Base-by-base conservation (phyloP, 2,797 vertebrate species). In the Ctenopoma kingsleyae region DNA sequence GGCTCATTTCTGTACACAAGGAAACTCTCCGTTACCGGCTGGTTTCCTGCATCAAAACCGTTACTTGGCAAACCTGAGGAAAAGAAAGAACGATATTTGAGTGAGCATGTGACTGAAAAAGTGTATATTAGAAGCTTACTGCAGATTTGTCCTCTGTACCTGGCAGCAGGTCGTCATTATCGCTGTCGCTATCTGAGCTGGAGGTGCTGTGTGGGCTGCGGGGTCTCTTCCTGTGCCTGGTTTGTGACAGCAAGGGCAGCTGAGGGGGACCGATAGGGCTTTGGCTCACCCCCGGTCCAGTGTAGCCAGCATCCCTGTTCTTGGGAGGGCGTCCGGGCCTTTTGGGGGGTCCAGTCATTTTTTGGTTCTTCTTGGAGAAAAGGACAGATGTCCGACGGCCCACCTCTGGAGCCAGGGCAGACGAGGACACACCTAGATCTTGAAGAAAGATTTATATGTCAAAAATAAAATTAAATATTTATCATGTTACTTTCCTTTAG, bases 281-380 rank as follows among this genome's bases (percentile, higher is more conserved):
- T 59, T 97, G 96, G 88, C 92, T 95, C 76, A 97, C 94, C 0
- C 96, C 95, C 64, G 94, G 80, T 52, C 86, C 88, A 74, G 83
- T 87, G 59, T 98, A 98, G 84, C 88, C 72, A 0, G 70, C 82
- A 57, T 99, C 98, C 10, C 97, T 92, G 89, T 98, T 99, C 94
- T 99, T 99, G 0, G 98, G 98, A 11, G 98, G 98, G 8, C 98
- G 96, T 36, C 98, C 98, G 0, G 97, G 97, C 71, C 98, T 95
- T 92, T 99, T 99, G 27, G 98, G 97, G 43, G 97, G 97, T 52
- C 96, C 97, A 3, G 96, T 93, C 22, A 97, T 96, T 92, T 98
- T 99, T 68, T 95, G 97, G 90, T 98, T 99, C 93, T 99, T 99
- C 94, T 98, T 99, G 81, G 97, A 98, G 93, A 99, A 99, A 73